These are phyloP conservation scores for Tolypeutes matacus DNA, from an alignment of 2,797 vertebrate genomes.

Conservation along the genomic window DNA sequence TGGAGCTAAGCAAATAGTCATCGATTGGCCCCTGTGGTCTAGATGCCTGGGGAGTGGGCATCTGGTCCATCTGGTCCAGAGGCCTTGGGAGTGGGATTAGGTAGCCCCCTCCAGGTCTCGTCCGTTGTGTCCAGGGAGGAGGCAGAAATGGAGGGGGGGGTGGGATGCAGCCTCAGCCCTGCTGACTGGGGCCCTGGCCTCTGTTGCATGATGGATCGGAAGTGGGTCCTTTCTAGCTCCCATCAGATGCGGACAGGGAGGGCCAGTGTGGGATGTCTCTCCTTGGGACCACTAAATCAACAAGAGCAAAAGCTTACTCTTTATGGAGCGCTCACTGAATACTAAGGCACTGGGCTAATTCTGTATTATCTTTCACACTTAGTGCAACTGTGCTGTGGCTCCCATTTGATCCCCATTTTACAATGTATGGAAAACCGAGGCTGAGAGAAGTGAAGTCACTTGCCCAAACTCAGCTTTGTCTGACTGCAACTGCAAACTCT, in stretches of 20 bases:
- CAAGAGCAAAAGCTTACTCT: not conserved
- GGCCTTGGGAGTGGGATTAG: not conserved
- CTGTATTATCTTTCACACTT: rapidly evolving
- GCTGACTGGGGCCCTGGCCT: not conserved
- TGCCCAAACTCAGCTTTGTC: not conserved
- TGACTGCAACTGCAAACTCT: not conserved
- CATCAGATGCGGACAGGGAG: too few species aligned
- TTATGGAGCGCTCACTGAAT: not conserved
- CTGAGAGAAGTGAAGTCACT: not conserved
- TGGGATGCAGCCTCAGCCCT: not conserved
- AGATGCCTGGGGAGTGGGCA: not conserved
- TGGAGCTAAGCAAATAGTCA: not conserved
- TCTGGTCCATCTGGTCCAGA: not conserved
- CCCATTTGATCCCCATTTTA: not conserved
- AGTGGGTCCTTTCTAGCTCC: rapidly evolving
- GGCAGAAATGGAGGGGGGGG: not conserved
- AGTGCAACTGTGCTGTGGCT: not conserved
- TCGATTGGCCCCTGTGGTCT: not conserved
- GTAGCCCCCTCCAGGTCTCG: not conserved
- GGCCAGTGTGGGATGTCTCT: not conserved
- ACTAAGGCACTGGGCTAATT: rapidly evolving
- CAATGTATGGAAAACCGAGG: not conserved
- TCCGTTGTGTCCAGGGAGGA: not conserved
- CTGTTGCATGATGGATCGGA: not conserved
- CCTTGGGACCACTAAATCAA: not conserved